Conservation (phyloP, 2,888 invertebrate genomes). For the Zootermopsis nevadensis region DNA sequence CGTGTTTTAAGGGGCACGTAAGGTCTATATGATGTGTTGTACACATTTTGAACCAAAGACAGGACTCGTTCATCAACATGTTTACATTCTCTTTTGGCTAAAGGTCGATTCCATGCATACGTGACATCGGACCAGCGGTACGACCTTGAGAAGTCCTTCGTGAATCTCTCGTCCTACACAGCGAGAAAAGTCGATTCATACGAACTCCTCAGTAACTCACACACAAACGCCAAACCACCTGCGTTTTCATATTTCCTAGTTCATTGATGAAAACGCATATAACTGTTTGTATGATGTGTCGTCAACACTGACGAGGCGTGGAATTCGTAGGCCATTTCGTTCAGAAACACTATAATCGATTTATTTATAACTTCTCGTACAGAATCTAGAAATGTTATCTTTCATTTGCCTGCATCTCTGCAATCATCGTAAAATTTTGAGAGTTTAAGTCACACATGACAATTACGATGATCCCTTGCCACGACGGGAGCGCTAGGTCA, state of each 20-base stretch:
- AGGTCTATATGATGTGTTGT: neutral
- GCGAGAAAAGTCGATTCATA: too few relatives aligned
- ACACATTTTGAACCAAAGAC: neutral
- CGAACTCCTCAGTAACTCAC: neutral
- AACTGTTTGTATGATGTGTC: neutral
- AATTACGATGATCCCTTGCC: too few relatives aligned
- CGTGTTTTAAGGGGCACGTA: neutral
- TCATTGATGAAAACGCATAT: neutral
- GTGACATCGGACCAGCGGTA: neutral
- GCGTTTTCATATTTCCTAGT: neutral
- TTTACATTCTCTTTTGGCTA: slow-evolving; percentile 18
- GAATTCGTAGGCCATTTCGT: neutral
- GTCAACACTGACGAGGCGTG: neutral
- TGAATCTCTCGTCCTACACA: neutral
- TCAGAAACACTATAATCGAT: too few relatives aligned
- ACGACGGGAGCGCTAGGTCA: too few relatives aligned
- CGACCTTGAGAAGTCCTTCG: slow-evolving; percentile 31
- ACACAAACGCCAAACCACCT: neutral
- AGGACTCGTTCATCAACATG: neutral
- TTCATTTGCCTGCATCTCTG: too few relatives aligned
- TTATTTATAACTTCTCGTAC: too few relatives aligned
- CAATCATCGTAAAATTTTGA: too few relatives aligned
- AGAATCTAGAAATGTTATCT: too few relatives aligned
- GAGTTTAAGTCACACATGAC: too few relatives aligned
- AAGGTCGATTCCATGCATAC: neutral